These are phyloP conservation scores for Nothoprocta pentlandii DNA, from an alignment of 2,113 vertebrate genomes.

Conservation along the genomic window DNA sequence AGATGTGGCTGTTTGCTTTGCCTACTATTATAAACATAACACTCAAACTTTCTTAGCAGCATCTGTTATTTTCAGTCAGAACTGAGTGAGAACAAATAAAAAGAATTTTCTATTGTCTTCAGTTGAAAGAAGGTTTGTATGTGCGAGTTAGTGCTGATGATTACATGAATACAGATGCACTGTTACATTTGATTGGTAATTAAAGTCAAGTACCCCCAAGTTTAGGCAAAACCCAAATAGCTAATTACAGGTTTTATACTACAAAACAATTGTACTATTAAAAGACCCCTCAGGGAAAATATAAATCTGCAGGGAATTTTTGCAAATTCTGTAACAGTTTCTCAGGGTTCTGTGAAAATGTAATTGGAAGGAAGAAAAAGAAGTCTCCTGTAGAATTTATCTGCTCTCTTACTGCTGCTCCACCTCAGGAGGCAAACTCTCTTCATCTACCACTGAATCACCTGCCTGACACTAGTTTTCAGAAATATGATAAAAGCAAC, in stretches of 20 bases:
- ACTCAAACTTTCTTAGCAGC: not conserved
- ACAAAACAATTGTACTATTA: slow-evolving; percentile 46
- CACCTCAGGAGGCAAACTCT: not conserved
- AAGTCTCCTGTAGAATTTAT: not conserved
- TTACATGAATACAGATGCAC: slow-evolving; percentile 37
- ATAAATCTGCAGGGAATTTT: not conserved
- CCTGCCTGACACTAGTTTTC: rapidly evolving
- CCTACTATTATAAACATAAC: not conserved
- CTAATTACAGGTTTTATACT: slow-evolving; percentile 55
- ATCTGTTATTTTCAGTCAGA: slow-evolving; percentile 7
- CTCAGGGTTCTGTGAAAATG: not conserved
- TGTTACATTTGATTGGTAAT: slow-evolving; percentile 36
- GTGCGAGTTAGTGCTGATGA: slow-evolving; percentile 7
- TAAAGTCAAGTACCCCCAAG: slow-evolving; percentile 56
- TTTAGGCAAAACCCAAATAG: slow-evolving; percentile 59
- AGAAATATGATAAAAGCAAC: not conserved
- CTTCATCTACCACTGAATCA: not conserved
- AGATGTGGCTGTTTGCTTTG: not conserved
- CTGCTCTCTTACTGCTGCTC: not conserved
- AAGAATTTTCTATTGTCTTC: slow-evolving; percentile 24
- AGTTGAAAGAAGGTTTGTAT: slow-evolving; percentile 32
- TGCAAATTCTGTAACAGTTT: not conserved
- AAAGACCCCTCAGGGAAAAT: slow-evolving; percentile 16
- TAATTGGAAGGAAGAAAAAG: not conserved
- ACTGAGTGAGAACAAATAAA: slow-evolving; percentile 30